These are phyloP conservation scores for Pelecanoides urinatrix DNA, from an alignment of 2,113 vertebrate species.

Conservation along the genomic window DNA sequence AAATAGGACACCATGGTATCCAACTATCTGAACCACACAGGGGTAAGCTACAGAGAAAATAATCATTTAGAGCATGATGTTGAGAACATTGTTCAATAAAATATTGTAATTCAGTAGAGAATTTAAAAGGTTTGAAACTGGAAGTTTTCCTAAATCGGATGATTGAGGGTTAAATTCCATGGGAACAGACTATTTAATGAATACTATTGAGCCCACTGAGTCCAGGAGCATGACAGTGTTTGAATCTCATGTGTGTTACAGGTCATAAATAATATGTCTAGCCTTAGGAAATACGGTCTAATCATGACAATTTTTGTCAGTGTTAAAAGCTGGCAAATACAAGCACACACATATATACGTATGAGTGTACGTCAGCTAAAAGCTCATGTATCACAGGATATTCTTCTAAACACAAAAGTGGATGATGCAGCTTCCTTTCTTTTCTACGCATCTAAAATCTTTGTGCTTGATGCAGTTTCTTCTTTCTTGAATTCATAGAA, in stretches of 20 bases:
- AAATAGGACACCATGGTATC: not conserved
- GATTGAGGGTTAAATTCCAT: not conserved
- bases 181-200: not conserved
- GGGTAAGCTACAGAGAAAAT: not conserved
- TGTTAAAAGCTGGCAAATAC: not conserved
- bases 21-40: not conserved
- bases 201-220: not conserved
- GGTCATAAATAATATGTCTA: not conserved
- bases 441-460: not conserved
- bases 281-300: not conserved
- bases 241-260: not conserved
- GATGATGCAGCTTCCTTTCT: not conserved
- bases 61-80: not conserved
- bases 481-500: not conserved
- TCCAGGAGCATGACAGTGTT: not conserved
- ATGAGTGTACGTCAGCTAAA: not conserved
- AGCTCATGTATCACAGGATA: not conserved
- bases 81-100: not conserved
- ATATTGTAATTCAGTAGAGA: not conserved
- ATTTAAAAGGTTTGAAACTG: not conserved
- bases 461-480: not conserved
- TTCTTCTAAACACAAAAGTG: not conserved
- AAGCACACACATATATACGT: rapidly evolving
- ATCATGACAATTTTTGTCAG: not conserved
- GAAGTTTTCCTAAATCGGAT: not conserved